Conservation (phyloP, 2,113 vertebrate genomes). For the Pseudorectes ferrugineus region DNA sequence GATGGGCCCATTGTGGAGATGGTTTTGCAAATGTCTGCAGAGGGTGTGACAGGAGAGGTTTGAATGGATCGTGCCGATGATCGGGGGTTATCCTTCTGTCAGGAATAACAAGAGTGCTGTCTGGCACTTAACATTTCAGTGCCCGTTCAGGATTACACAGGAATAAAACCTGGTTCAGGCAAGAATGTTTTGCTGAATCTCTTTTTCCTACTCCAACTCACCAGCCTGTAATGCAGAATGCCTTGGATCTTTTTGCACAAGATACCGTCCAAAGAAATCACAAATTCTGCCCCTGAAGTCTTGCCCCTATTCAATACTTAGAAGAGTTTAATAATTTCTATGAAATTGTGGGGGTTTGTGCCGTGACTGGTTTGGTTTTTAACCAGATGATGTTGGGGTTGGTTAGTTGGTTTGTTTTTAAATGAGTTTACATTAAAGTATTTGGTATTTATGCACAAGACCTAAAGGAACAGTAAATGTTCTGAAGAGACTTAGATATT, state of each 20-base stretch:
- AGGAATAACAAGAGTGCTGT: neutral
- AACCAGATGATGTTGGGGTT: neutral
- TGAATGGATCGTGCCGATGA: fast-evolving
- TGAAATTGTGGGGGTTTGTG: neutral
- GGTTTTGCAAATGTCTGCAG: neutral
- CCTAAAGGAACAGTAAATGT: neutral
- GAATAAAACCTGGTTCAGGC: neutral
- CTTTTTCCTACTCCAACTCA: neutral
- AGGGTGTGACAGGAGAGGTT: neutral
- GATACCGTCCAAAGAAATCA: neutral
- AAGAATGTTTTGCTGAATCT: neutral
- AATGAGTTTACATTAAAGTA: neutral
- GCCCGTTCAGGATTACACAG: fast-evolving
- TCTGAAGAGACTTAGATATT: constrained; percentile 38
- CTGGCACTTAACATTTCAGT: neutral
- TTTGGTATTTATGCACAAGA: neutral
- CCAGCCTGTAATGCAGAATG: neutral
- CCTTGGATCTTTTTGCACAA: neutral
- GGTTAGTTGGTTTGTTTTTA: neutral
- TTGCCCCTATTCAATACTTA: neutral
- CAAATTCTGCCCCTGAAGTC: neutral
- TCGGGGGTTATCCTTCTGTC: fast-evolving
- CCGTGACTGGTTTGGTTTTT: neutral
- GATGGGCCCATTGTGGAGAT: fast-evolving
- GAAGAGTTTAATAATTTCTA: neutral